Base-by-base conservation (phyloP, 2,888 invertebrate genomes). In the Drosophila lacicola region DNA sequence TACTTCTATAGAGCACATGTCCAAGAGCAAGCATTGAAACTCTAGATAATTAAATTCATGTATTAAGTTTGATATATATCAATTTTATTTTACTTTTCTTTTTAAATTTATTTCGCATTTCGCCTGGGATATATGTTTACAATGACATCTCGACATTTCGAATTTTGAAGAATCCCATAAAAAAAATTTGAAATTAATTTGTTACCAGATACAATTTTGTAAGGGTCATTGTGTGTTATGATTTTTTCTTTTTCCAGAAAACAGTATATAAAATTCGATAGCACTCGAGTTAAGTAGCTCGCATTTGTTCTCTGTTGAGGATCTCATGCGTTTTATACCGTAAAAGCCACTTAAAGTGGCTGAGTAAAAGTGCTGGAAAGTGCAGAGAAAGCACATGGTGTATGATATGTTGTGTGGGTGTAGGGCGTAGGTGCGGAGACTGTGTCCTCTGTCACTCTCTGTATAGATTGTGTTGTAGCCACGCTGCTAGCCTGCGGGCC, bases 331-430 rank as follows among this genome's bases (percentile, higher is more conserved):
- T 41, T 55, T 53, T 50, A 61, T 50, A 29, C 34, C 41, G 33
- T 70, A 79, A 75, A 82, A 82, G 73, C 73, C 80, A 82, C 85
- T 79, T 74, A 70, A 75, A 82, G 58, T 64, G 55, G 4, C n/a
- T 21, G 33, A 42, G 42, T 17, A 44, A n/a, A 33, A 8, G 45
- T 21, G 14, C 29, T 57, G 71, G 46, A 45, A 29, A 45, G 47
- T 49, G 61, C 42, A 69, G 58, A 62, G 44, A 47, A 17, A 33
- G 39, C 34, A 14, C n/a, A 17, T 55, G 49, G n/a, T 37, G 6
- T 13, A 5, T 6, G 37, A 33, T 36, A n/a, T 36, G n/a, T 9
- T 19, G 19, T 13, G 17, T 11, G 47, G 17, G 37, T 10, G 36
- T 8, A 10, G n/a, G 4, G 2, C 14, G 10, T 14, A 39, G n/a